Conservation (phyloP, 2,797 vertebrate genomes). For the Anguilla pacifica region DNA sequence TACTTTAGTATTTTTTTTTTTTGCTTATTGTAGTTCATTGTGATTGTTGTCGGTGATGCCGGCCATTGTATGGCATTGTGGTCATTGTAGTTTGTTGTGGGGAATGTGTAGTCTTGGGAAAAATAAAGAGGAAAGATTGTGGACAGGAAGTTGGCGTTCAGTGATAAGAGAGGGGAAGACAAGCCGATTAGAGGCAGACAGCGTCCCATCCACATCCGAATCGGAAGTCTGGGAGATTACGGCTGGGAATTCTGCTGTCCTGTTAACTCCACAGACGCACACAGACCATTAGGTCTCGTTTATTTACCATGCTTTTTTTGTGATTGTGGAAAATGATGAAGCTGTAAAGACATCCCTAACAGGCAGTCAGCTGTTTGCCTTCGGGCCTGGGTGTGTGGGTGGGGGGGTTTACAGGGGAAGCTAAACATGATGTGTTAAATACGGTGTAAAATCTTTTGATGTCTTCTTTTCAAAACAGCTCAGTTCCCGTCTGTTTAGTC, state of each 20-base stretch:
- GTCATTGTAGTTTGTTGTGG: neutral
- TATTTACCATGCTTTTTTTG: neutral
- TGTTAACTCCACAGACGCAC: neutral
- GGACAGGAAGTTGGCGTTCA: neutral
- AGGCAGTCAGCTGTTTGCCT: neutral
- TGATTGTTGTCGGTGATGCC: neutral
- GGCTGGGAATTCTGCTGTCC: neutral
- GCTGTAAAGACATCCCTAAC: neutral
- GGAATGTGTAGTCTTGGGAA: neutral
- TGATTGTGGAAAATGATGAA: neutral
- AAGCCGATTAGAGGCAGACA: neutral
- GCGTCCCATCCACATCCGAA: neutral
- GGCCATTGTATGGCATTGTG: neutral
- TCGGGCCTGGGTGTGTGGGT: neutral
- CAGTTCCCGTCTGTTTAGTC: neutral
- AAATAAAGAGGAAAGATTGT: neutral
- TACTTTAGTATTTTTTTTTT: too few species aligned
- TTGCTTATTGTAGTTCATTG: neutral
- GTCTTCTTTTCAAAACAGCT: neutral
- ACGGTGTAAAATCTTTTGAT: neutral
- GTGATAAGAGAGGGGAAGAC: neutral
- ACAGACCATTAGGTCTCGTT: neutral
- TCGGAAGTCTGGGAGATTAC: neutral
- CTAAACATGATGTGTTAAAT: constrained; percentile 2
- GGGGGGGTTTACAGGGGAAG: neutral